Evolutionary conservation across 2,113 vertebrate species (phyloP).

Genomic region (Pristiophorus japonicus): DNA sequence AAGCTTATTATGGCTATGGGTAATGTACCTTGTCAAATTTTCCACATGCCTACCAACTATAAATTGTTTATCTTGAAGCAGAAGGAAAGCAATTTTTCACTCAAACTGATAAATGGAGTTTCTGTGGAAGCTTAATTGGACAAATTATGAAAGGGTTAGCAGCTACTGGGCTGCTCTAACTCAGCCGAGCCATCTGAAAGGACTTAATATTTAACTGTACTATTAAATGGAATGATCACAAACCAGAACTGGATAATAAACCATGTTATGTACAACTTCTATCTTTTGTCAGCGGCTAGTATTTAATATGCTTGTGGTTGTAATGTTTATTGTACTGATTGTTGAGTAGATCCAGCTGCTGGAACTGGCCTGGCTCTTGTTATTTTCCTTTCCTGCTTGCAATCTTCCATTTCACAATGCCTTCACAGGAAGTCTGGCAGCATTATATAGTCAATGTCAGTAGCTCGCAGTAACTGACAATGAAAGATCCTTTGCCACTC

Average conservation of each 20-base stretch:
- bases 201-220: neutral
- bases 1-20: neutral
- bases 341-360: neutral
- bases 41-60: conserved; percentile 19
- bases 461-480: neutral
- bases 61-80: conserved; percentile 26
- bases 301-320: neutral
- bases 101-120: conserved; percentile 4
- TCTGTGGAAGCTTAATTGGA: neutral
- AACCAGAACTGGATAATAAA: neutral
- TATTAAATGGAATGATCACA: neutral
- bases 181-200: neutral
- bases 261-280: neutral
- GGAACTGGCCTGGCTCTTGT: neutral
- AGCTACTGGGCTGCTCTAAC: neutral
- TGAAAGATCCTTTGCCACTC: neutral
- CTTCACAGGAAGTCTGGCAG: neutral
- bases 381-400: neutral
- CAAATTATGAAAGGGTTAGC: conserved; percentile 15
- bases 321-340: conserved; percentile 11
- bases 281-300: neutral
- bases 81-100: conserved; percentile 15
- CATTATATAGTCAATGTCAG: neutral
- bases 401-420: neutral
- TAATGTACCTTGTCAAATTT: conserved; percentile 10